Evolutionary conservation across 1,140 invertebrate species (phyloP).

Genomic region (Elymnias hypermnestra): DNA sequence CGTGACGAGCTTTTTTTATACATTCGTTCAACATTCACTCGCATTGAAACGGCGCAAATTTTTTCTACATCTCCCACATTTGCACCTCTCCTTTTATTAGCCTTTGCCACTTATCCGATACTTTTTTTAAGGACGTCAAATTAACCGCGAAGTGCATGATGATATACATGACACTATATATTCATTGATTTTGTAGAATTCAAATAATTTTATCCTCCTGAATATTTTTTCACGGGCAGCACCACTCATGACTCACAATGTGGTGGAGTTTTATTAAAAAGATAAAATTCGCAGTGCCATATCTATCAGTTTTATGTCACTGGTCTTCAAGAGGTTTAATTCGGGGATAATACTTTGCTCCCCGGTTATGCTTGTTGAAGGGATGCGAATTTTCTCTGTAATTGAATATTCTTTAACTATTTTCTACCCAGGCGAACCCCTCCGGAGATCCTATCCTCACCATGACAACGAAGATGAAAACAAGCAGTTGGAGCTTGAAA

Average conservation of each 20-base stretch:
- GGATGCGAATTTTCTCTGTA: conserved; percentile 41
- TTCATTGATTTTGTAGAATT: conserved; percentile 32
- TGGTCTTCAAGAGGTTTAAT: conserved; percentile 12
- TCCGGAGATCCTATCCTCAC: conserved; percentile 76
- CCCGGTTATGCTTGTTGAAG: conserved; percentile 17
- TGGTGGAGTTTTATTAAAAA: conserved; percentile 47
- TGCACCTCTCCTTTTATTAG: conserved; percentile 70
- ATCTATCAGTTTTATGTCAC: background rate
- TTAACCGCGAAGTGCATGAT: conserved; percentile 66
- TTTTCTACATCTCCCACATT: conserved; percentile 42
- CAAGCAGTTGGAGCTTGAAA: conserved; percentile 68
- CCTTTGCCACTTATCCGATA: conserved; percentile 57
- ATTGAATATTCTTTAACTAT: conserved; percentile 39
- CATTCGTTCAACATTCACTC: conserved; percentile 39
- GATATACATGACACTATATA: conserved; percentile 54
- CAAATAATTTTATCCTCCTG: conserved; percentile 42
- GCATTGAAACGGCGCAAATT: conserved; percentile 33
- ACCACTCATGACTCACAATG: conserved; percentile 70
- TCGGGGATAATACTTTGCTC: background rate
- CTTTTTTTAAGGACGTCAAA: conserved; percentile 35
- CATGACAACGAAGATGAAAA: conserved; percentile 75
- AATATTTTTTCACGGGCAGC: conserved; percentile 66
- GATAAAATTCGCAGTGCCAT: conserved; percentile 40
- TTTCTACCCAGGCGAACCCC: conserved; percentile 68
- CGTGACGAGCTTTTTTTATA: conserved; percentile 59